These are phyloP conservation scores for Elgaria multicarinata DNA, from an alignment of 2,113 vertebrate species.

Conservation along the genomic window DNA sequence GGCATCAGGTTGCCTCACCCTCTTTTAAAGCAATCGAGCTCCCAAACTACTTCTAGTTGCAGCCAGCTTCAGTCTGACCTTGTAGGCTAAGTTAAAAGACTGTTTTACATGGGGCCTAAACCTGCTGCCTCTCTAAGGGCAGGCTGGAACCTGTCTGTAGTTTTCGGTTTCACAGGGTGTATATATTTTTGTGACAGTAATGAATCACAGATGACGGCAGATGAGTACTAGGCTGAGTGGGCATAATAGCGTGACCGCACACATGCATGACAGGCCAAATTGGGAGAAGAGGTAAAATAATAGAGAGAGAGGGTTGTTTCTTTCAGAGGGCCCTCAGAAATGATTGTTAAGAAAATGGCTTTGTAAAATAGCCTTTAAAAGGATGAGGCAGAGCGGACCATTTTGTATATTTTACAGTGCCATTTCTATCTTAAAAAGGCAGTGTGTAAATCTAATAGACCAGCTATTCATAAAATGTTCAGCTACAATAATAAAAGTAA, in stretches of 20 bases:
- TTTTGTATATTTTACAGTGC: conserved; percentile 54
- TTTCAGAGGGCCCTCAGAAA: neutral
- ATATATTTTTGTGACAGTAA: conserved; percentile 21
- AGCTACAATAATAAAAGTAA: conserved; percentile 69
- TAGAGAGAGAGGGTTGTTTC: conserved; percentile 38
- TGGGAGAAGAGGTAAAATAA: conserved; percentile 15
- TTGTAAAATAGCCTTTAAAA: conserved; percentile 60
- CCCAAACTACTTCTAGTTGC: neutral
- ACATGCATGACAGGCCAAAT: conserved; percentile 25
- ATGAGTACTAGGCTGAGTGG: conserved; percentile 1
- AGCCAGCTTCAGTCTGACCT: neutral
- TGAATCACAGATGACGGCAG: conserved; percentile 23
- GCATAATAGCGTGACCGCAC: neutral
- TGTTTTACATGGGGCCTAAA: neutral
- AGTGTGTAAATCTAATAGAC: conserved; percentile 65
- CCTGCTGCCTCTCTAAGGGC: neutral
- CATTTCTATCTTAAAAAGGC: conserved; percentile 61
- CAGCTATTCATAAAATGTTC: conserved; percentile 69
- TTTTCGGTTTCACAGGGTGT: conserved; percentile 1
- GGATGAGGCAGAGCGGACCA: conserved; percentile 39
- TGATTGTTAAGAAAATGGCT: conserved; percentile 54
- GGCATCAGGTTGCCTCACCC: no score
- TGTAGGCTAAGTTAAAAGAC: neutral
- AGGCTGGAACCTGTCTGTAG: neutral
- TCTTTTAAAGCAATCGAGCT: neutral